These are phyloP conservation scores for Sula dactylatra DNA, from an alignment of 2,113 vertebrate genomes.

Conservation along the genomic window DNA sequence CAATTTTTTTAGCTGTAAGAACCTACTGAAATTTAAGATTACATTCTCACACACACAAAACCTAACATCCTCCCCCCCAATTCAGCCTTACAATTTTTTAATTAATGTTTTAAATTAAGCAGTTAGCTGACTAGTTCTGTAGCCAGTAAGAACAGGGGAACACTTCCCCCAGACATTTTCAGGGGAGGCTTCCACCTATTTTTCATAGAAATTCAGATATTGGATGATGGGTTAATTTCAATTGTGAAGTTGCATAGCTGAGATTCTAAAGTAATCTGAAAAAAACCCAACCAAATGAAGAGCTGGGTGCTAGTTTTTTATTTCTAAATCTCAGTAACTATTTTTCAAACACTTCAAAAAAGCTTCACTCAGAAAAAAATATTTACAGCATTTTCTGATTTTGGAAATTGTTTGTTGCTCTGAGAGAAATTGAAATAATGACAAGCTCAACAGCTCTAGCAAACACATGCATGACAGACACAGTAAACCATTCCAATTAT, in stretches of 20 bases:
- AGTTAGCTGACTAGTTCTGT: not conserved
- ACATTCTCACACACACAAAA: not conserved
- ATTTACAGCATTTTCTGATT: not conserved
- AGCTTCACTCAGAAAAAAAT: not conserved
- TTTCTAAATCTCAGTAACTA: not conserved
- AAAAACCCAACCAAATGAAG: not conserved
- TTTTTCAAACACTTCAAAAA: not conserved
- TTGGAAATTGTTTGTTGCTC: not conserved
- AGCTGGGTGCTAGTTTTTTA: not conserved
- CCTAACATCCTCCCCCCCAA: accelerated
- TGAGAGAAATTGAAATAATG: not conserved
- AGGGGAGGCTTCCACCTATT: not conserved
- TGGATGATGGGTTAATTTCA: not conserved
- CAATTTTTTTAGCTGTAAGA: not conserved
- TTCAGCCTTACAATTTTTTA: not conserved
- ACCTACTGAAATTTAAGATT: not conserved
- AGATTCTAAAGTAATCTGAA: not conserved
- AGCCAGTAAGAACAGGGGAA: not conserved
- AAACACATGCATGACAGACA: not conserved
- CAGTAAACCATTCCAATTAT: not conserved
- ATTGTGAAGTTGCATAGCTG: not conserved
- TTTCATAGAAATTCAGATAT: not conserved
- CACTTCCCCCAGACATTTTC: not conserved
- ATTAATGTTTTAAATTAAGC: not conserved
- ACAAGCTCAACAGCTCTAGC: not conserved